phyloP scores from a whole-genome alignment of 2,888 invertebrate species.

The Acleris holmiana region DNA sequence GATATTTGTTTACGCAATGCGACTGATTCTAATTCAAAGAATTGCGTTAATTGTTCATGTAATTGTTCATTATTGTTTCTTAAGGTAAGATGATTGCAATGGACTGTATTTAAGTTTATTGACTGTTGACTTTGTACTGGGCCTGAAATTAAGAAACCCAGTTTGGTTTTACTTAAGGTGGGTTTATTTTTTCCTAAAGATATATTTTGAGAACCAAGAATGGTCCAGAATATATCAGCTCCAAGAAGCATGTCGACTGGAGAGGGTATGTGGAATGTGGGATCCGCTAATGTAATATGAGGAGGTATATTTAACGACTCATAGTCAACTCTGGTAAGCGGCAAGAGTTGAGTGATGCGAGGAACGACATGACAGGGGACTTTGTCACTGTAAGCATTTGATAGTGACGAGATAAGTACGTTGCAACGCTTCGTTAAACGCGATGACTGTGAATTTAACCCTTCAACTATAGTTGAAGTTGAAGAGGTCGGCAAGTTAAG shows the following conservation, averaged over 20 bases:
- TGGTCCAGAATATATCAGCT: slow-evolving; percentile 35
- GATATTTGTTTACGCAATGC: not conserved
- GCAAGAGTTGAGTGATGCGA: slow-evolving; percentile 32
- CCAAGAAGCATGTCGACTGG: slow-evolving; percentile 34
- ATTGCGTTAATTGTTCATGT: not conserved
- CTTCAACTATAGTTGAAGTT: too few relatives aligned
- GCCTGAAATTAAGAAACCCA: slow-evolving; percentile 3
- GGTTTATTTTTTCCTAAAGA: slow-evolving; percentile 25
- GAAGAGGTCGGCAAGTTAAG: too few relatives aligned
- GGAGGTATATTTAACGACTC: slow-evolving; percentile 20
- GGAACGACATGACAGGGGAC: slow-evolving; percentile 11
- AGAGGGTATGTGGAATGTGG: slow-evolving; percentile 23
- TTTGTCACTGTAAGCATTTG: too few relatives aligned
- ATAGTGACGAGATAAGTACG: too few relatives aligned
- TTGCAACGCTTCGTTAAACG: too few relatives aligned
- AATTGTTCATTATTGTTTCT: not conserved
- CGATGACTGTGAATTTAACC: too few relatives aligned
- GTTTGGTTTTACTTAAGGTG: not conserved
- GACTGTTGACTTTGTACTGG: too few relatives aligned
- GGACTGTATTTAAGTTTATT: not conserved
- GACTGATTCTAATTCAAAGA: not conserved
- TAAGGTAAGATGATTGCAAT: not conserved
- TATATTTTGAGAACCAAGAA: slow-evolving; percentile 15
- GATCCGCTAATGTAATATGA: slow-evolving; percentile 36
- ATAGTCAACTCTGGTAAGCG: slow-evolving; percentile 9